Conservation (phyloP, 92 coral and sea anemone genomes). For the Pocillopora meandrina region DNA sequence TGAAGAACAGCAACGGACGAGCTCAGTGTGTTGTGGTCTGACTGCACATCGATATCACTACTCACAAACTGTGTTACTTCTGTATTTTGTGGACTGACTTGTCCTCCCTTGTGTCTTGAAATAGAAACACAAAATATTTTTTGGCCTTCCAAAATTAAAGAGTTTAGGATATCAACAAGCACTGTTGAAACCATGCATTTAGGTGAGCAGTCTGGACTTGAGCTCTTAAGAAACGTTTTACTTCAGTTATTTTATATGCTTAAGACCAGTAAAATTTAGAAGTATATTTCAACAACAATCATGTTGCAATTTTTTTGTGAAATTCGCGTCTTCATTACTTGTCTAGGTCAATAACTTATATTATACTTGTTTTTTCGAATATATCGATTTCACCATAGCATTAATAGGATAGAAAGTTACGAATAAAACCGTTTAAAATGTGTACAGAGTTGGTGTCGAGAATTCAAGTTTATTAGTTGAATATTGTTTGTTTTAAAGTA, state of each 20-base stretch:
- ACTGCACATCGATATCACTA: conserved; percentile 72
- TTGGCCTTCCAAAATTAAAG: too few species aligned
- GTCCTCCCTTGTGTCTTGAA: conserved; percentile 83
- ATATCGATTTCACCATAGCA: not conserved
- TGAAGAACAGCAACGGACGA: conserved; percentile 41
- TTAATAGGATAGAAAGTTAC: not conserved
- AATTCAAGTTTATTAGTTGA: not conserved
- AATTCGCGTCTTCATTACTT: too few species aligned
- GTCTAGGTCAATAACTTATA: too few species aligned
- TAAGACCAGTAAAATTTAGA: too few species aligned
- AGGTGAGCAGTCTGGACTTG: too few species aligned
- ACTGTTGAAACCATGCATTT: too few species aligned
- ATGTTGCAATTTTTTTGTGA: too few species aligned
- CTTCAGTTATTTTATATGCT: too few species aligned
- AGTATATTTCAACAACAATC: too few species aligned
- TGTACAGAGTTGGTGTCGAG: not conserved
- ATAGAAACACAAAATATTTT: not conserved
- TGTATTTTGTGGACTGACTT: conserved; percentile 87
- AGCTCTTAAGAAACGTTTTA: too few species aligned
- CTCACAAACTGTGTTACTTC: conserved; percentile 68
- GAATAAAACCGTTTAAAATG: not conserved
- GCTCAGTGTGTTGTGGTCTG: conserved; percentile 44
- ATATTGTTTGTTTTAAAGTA: not conserved
- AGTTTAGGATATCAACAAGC: too few species aligned
- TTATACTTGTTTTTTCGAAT: too few species aligned